Percentiles rank a stretch among this genome's conserved stretches.
phyloP scores from a whole-genome alignment of 1,140 invertebrate species.

The Ditylenchus dipsaci region DNA sequence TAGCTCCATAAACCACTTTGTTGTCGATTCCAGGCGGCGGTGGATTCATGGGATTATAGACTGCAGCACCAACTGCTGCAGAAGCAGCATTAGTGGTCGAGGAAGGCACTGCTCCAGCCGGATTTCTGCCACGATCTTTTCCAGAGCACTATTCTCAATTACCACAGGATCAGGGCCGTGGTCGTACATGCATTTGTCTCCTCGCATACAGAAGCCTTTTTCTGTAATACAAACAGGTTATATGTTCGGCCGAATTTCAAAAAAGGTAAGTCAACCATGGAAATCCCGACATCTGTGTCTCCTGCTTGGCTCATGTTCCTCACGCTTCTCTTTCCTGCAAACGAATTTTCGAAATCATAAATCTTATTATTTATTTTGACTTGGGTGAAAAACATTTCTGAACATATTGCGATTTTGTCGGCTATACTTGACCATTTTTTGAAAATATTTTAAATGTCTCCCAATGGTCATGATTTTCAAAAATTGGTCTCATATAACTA shows the following conservation, averaged over 20 bases:
- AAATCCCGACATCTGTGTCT: slow-evolving; percentile 33
- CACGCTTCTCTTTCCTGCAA: neutral
- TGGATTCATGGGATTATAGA: slow-evolving; percentile 35
- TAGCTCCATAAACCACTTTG: neutral
- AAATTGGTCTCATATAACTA: too few species aligned
- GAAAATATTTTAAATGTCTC: too few species aligned
- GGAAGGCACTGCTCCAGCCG: neutral
- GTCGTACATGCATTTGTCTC: slow-evolving; percentile 88
- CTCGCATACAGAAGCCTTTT: slow-evolving; percentile 88
- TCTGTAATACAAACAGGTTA: slow-evolving; percentile 63
- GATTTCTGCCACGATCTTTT: slow-evolving; percentile 23
- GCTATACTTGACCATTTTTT: too few species aligned
- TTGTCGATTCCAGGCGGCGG: slow-evolving; percentile 35
- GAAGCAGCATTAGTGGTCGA: slow-evolving; percentile 8
- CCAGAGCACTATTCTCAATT: slow-evolving; percentile 66
- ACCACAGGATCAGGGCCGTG: slow-evolving; percentile 89
- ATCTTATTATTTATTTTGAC: too few species aligned
- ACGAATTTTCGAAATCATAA: too few species aligned
- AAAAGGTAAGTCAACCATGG: slow-evolving; percentile 18
- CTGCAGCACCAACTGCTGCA: neutral
- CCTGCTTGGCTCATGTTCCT: slow-evolving; percentile 3
- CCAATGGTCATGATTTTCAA: too few species aligned
- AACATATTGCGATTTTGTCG: too few species aligned
- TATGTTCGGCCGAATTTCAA: slow-evolving; percentile 12
- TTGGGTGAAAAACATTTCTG: too few species aligned